Base-by-base conservation (phyloP, 2,888 invertebrate genomes). In the Cosmia trapezina region DNA sequence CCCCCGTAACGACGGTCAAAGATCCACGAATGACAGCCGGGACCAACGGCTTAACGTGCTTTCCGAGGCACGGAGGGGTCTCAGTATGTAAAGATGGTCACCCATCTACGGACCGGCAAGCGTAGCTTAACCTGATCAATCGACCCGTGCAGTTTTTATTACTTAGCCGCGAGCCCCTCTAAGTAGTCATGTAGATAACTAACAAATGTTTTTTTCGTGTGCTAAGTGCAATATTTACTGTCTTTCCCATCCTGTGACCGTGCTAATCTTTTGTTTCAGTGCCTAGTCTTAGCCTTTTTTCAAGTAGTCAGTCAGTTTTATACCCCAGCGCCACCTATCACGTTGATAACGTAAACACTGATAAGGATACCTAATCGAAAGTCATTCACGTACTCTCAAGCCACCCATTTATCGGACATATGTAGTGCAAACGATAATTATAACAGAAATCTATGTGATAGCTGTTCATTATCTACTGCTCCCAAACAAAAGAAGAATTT, bases 271-370 rank as follows among this genome's bases (percentile, higher is more conserved):
- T 22, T 17, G 11, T 43, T 33, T 43, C 8, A 6, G 0, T 33
- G 14, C 7, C 19, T 37, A 60, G 19, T 72, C n/a, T 37, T 45
- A 51, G 14, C 6, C 19, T 43, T 11, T 53, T 49, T 49, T 1
- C 19, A 66, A 57, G 56, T 12, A 33, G 11, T n/a, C 54, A 11
- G 12, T 47, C 41, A 11, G 11, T 70, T 54, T 11, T 67, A 60
- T 54, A 54, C 37, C 49, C 28, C 54, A 74, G 66, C 66, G 80
- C 83, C 80, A 83, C 69, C 80, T 73, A 70, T 33, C 66, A 49
- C 0, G 2, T n/a, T 49, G 56, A 65, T 59, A 68, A 19, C 17
- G 41, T 37, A 64, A 78, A 69, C 43, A 70, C 0, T 51, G 74
- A 79, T 83, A 83, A 60, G 7, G 22, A 45, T 37, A 33, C 17